Base-by-base conservation (phyloP, 2,888 invertebrate species). In the Sinelater perroti region DNA sequence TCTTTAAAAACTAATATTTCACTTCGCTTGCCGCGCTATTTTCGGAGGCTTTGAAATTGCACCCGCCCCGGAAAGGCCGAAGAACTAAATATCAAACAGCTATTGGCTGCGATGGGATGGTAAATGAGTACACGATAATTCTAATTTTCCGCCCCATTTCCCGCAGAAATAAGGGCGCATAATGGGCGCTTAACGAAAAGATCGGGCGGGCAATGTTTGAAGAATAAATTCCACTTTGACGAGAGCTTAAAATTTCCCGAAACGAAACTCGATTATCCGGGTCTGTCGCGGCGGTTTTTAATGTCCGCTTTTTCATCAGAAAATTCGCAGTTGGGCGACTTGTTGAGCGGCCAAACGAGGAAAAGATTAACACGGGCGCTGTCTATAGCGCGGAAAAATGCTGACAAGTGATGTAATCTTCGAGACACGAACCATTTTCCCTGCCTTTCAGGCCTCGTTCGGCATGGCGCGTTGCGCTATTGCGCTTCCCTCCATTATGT, bases 321-420 rank as follows among this genome's bases (percentile, higher is more conserved):
- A 57, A 55, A 47, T 40, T 55, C 55, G 44, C 52, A 60, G 59
- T 63, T 61, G 61, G 53, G 42, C 33, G 51, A 63, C 63, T 63
- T 63, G 60, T 63, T 63, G 60, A 61, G 45, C 49, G 52, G 50
- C 35, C 5, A 42, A 53, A 28, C 20, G 26, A n/a, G 36, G 46
- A 53, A 46, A 40, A 46, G 28, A 54, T 47, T 54, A 54, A 44
- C 52, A 52, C 21, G 13, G 17, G 26, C 42, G 14, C 17, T 11
- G 42, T 35, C 44, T 42, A 35, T 52, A 52, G 14, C 17, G 16
- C 5, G 18, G 20, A 52, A 52, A 52, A 54, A 54, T 38, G 38
- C 46, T 54, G 46, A 54, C 45, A 47, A 55, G 46, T 55, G 40
- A 47, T 47, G 47, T 21, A 55, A 47, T 55, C 55, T 46, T 13